Evolutionary conservation across 2,797 vertebrate genomes (phyloP), one percentile per base, ranked within the genome.

Genomic region (Phoxinus dragarum): DNA sequence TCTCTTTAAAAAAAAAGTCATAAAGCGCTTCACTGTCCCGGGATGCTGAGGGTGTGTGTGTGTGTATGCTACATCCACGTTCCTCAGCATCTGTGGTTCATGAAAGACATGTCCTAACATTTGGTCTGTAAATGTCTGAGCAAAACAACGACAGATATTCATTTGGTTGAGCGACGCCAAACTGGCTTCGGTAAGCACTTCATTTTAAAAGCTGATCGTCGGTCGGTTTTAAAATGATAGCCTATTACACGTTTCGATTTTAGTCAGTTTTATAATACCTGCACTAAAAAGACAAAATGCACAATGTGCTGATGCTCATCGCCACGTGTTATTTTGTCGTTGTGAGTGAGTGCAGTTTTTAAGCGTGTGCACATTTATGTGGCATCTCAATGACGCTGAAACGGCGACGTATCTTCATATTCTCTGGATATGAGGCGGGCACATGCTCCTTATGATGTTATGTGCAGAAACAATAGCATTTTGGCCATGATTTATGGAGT

Each of bases 11-110:
- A 36, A 21, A 47, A 38, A 38, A 38, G 73, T 47, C 73, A 66
- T 42, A 82, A 34, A 49, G 67, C 67, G 9, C 31, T n/a, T 74
- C 38, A 36, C 75, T 80, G 89, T 90, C 89, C 89, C 86, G 89
- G 89, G 89, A 90, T 90, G 89, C 81, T 88, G 87, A 47, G 86
- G 75, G 83, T 68, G 74, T 47, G 84, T 61, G 27, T 73, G 84
- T 68, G 44, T 64, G 17, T 21, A 23, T 36, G 79, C 73, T 64
- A 71, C 6, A 80, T 81, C 21, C 86, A 80, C 74, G 86, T 59
- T 78, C 73, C 86, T 80, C 47, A 80, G 71, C 76, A 73, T 87
- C 82, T 67, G 38, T 56, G 47, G 14, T 72, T 47, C 34, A 71
- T 49, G 17, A 79, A 36, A 47, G 40, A 71, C 27, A 72, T 49